These are phyloP conservation scores for Pseudachorutes palmiensis DNA, from an alignment of 1,140 invertebrate species.

Conservation along the genomic window DNA sequence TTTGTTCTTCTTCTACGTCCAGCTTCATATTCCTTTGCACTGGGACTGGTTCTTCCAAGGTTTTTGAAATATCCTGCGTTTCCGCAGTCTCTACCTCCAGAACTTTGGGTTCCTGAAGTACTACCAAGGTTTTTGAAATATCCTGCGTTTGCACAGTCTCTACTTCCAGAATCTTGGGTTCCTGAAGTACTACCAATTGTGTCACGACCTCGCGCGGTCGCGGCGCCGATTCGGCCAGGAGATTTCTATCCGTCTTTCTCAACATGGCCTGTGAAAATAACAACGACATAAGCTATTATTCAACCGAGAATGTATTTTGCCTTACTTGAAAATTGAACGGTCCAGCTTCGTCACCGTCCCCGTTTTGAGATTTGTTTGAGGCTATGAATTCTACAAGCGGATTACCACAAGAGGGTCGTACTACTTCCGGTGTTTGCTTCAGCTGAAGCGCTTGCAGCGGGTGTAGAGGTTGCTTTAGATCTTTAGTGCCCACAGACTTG, in stretches of 20 bases:
- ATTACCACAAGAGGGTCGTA: background rate
- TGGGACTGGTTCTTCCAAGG: too few species aligned
- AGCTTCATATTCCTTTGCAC: too few species aligned
- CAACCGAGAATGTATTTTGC: background rate
- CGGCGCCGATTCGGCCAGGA: background rate
- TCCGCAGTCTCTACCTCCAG: background rate
- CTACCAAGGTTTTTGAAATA: too few species aligned
- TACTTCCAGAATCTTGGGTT: background rate
- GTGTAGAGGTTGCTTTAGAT: background rate
- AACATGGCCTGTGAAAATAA: constrained; percentile 1
- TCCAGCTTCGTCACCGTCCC: constrained; percentile 19
- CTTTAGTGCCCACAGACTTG: background rate
- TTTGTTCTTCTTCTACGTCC: too few species aligned
- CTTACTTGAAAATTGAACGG: constrained; percentile 21
- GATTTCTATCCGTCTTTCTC: background rate
- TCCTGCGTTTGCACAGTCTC: too few species aligned
- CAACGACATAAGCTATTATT: too few species aligned
- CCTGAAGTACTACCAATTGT: background rate
- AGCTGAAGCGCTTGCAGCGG: background rate
- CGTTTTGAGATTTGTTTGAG: constrained; percentile 23
- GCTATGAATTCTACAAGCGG: constrained; percentile 16
- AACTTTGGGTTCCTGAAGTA: background rate
- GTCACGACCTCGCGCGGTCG: background rate
- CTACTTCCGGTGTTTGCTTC: background rate
- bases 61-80: background rate